phyloP scores from a whole-genome alignment of 2,888 invertebrate species.

The Amphipoea oculea region DNA sequence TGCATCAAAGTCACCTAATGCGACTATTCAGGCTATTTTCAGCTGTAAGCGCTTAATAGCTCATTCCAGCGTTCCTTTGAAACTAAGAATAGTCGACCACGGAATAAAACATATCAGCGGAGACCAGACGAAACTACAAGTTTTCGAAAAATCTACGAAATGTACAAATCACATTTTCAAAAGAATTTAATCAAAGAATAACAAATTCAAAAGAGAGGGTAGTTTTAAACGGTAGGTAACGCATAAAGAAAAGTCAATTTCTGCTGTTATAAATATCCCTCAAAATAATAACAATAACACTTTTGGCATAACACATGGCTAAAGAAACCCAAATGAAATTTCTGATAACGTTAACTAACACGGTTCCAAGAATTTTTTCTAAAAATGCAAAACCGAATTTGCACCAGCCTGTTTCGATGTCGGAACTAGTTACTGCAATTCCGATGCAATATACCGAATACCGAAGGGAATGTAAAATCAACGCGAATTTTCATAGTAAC shows the following conservation, averaged over 20 bases:
- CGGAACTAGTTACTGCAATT: conserved; percentile 45
- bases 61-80: conserved; percentile 61
- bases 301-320: conserved; percentile 19
- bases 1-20: conserved; percentile 38
- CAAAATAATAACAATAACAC: neutral
- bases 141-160: conserved; percentile 33
- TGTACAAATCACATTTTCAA: neutral
- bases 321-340: conserved; percentile 9
- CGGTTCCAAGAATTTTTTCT: conserved; percentile 26
- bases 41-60: conserved; percentile 52
- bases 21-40: conserved; percentile 58
- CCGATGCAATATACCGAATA: conserved; percentile 45
- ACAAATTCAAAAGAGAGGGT: neutral
- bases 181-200: neutral
- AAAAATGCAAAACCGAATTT: conserved; percentile 43
- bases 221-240: neutral
- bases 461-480: conserved; percentile 59
- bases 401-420: conserved; percentile 26
- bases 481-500: conserved; percentile 66
- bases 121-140: conserved; percentile 43
- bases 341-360: conserved; percentile 13
- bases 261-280: neutral
- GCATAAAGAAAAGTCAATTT: neutral
- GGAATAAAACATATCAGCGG: conserved; percentile 58
- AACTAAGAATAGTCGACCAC: conserved; percentile 62